phyloP scores from a whole-genome alignment of 2,888 invertebrate species.

The Sarcophaga variegata region DNA sequence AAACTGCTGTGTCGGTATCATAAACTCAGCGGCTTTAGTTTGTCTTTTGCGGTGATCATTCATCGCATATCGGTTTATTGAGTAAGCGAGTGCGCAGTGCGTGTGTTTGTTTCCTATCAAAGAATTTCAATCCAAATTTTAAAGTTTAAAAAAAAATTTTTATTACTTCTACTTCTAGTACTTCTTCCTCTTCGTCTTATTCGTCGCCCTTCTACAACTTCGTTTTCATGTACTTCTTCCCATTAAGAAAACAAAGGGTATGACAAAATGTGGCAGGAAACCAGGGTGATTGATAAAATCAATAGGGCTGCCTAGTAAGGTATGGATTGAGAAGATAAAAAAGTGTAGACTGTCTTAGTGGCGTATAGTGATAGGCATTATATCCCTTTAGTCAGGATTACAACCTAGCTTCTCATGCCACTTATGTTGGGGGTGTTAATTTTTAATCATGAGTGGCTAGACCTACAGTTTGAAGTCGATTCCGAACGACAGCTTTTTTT shows the following conservation, averaged over 20 bases:
- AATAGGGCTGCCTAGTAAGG: no score
- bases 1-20: not conserved
- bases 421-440: no score
- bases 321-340: no score
- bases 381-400: no score
- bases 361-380: no score
- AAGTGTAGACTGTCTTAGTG: no score
- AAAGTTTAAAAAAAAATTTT: slow-evolving; percentile 23
- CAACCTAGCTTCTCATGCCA: no score
- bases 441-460: no score
- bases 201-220: no score
- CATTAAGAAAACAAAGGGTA: slow-evolving; percentile 38
- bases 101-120: slow-evolving; percentile 49
- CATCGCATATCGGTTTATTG: slow-evolving; percentile 36
- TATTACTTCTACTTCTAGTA: slow-evolving; percentile 26
- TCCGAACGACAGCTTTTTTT: no score
- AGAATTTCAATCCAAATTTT: slow-evolving; percentile 39
- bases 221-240: not conserved
- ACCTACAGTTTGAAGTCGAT: no score
- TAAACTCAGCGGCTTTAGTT: not conserved
- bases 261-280: not conserved
- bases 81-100: slow-evolving; percentile 26
- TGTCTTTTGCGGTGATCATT: slow-evolving; percentile 42
- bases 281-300: no score
- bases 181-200: not conserved